Base-by-base conservation (phyloP, 2,888 invertebrate genomes). In the Thecocarcelia acutangulata region DNA sequence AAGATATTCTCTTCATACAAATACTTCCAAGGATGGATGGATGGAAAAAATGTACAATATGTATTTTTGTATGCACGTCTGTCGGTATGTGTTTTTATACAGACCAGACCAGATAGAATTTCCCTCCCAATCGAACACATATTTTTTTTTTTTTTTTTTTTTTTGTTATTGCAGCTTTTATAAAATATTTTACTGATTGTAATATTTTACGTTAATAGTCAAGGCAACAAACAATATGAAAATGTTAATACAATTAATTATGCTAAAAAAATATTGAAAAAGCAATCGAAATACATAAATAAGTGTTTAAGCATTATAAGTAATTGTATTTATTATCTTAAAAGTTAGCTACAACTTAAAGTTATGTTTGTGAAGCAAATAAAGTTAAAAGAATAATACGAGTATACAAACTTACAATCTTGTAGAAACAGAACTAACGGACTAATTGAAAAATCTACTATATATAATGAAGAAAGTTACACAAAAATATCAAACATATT, bases 161-260 rank as follows among this genome's bases (percentile, higher is more conserved):
- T 59, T 46, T 76, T 46, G 8, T 69, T 76, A 61, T 76, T 61
- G 59, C 48, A 37, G 54, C 48, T 63, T 69, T 69, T 76, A 61
- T 76, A 64, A 78, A 78, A 78, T 78, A 72, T 66, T 76, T 78
- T 72, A 78, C 58, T 66, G 78, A 78, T 78, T 78, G 78, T 44
- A 72, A 72, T 78, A 78, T 78, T 72, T 78, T 72, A 64, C 64
- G 72, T 78, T 72, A 78, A 78, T 72, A 78, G 78, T 78, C 78
- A 78, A 72, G 78, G 72, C 66, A 72, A 78, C 50, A 72, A 72
- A 78, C 50, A 72, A 78, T 78, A 72, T 72, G 44, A 64, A 78
- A 78, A 78, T 66, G 64, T 72, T 72, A 78, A 58, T 74, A 78
- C 56, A 69, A 69, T 78, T 78, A 78, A 72, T 66, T 78, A 61